phyloP scores from a whole-genome alignment of 2,113 vertebrate species.

The Macaca mulatta region DNA sequence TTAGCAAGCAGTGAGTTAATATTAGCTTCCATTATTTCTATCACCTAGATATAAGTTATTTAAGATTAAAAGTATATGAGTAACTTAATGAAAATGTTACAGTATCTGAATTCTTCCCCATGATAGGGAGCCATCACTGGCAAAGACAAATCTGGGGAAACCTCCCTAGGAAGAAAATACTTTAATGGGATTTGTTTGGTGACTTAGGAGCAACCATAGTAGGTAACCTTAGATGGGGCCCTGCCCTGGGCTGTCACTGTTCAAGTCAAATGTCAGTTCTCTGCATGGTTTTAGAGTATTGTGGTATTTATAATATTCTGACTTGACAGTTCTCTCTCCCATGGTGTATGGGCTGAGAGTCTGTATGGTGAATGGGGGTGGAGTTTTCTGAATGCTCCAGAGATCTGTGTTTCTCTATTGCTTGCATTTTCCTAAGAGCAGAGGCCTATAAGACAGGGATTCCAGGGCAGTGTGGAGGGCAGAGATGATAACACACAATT shows the following conservation, averaged over 20 bases:
- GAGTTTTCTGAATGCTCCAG: not conserved
- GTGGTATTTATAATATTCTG: not conserved
- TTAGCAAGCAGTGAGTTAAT: not conserved
- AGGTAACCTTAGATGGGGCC: not conserved
- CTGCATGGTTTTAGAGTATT: not conserved
- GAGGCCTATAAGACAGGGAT: not conserved
- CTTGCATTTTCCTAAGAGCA: not conserved
- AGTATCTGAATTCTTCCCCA: not conserved
- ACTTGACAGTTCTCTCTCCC: not conserved
- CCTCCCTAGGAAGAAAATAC: not conserved
- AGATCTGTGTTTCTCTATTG: not conserved
- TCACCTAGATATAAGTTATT: not conserved
- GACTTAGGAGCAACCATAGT: not conserved
- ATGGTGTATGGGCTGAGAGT: not conserved
- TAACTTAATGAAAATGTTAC: not conserved
- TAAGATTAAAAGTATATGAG: not conserved
- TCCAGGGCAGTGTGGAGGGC: not conserved
- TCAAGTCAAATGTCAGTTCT: not conserved
- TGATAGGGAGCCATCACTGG: not conserved
- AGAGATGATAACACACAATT: not conserved
- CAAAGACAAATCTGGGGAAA: not conserved
- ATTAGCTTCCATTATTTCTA: not conserved
- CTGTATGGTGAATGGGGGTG: not conserved
- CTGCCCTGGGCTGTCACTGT: not conserved
- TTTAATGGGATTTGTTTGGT: not conserved